A percentile compares a stretch with the other conserved stretches of the same genome.
Evolutionary conservation across 2,113 vertebrate genomes (phyloP).

Genomic region (Pholis gunnellus): DNA sequence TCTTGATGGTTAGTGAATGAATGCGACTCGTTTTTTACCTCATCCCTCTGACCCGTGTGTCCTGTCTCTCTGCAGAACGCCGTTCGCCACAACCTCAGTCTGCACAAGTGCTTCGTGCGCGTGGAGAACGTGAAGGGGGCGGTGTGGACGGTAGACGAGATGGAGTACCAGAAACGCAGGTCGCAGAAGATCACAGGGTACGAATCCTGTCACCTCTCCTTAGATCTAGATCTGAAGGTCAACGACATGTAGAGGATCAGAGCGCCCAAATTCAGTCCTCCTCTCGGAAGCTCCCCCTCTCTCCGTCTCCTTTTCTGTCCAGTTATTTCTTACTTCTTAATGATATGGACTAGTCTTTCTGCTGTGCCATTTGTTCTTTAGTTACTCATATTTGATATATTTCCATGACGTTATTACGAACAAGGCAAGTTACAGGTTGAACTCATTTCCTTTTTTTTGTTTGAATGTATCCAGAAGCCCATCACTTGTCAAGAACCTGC

Average conservation of each 20-base stretch:
- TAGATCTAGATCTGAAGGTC: slow-evolving; percentile 18
- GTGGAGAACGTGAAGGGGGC: slow-evolving; percentile 99
- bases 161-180: slow-evolving; percentile 99
- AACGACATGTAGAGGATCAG: slow-evolving; percentile 17
- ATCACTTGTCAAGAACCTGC: slow-evolving; percentile 99
- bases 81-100: slow-evolving; percentile 99
- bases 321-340: neutral
- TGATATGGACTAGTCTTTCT: neutral
- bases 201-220: slow-evolving; percentile 34
- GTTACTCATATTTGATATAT: neutral
- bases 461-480: slow-evolving; percentile 88
- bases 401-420: neutral
- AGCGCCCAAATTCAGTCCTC: slow-evolving; percentile 1
- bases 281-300: neutral
- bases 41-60: slow-evolving; percentile 53
- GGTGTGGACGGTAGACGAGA: slow-evolving; percentile 99
- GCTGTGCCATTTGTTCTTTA: neutral
- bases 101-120: slow-evolving; percentile 99
- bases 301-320: neutral
- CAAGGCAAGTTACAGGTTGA: neutral
- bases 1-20: slow-evolving; percentile 60
- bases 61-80: slow-evolving; percentile 90
- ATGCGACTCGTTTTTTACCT: slow-evolving; percentile 54
- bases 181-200: slow-evolving; percentile 99
- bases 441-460: neutral